These are phyloP conservation scores for Andinoacara biseriatus DNA, from an alignment of 2,113 vertebrate species.

Conservation along the genomic window DNA sequence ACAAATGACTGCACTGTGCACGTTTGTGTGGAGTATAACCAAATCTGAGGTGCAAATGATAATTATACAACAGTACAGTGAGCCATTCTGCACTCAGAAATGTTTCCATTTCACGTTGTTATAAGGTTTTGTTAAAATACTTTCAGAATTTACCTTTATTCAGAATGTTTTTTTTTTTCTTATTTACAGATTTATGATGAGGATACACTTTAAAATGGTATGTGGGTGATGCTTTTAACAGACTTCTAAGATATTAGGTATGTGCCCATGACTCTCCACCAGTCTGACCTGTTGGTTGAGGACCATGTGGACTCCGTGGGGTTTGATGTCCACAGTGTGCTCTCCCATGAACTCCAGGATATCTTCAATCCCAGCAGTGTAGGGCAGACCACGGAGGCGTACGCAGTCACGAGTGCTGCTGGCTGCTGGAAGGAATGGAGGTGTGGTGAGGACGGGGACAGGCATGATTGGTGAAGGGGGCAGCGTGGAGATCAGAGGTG, in stretches of 20 bases:
- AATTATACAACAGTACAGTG: background rate
- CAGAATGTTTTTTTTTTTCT: background rate
- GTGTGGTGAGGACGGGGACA: constrained; percentile 84
- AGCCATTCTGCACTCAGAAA: background rate
- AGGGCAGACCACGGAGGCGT: constrained; percentile 91
- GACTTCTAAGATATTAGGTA: background rate
- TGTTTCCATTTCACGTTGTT: no score
- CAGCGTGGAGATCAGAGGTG: constrained; percentile 90
- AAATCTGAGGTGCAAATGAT: background rate
- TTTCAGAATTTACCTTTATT: no score
- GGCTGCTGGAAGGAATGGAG: constrained; percentile 85
- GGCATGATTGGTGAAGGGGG: constrained; percentile 87
- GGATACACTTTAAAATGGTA: background rate
- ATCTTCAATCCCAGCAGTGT: constrained; percentile 93
- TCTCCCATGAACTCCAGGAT: constrained; percentile 96
- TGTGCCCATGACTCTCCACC: background rate
- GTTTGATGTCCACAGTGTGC: constrained; percentile 91
- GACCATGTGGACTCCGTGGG: constrained; percentile 97
- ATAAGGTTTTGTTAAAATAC: no score
- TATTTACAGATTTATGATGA: background rate
- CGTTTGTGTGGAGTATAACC: background rate
- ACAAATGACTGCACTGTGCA: background rate
- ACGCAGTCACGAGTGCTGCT: constrained; percentile 88
- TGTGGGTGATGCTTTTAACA: background rate
- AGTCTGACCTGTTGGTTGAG: constrained; percentile 93